Percentiles rank a stretch among this genome's conserved stretches.
Evolutionary conservation across 2,113 vertebrate species (phyloP).

Genomic region (Archocentrus centrarchus): DNA sequence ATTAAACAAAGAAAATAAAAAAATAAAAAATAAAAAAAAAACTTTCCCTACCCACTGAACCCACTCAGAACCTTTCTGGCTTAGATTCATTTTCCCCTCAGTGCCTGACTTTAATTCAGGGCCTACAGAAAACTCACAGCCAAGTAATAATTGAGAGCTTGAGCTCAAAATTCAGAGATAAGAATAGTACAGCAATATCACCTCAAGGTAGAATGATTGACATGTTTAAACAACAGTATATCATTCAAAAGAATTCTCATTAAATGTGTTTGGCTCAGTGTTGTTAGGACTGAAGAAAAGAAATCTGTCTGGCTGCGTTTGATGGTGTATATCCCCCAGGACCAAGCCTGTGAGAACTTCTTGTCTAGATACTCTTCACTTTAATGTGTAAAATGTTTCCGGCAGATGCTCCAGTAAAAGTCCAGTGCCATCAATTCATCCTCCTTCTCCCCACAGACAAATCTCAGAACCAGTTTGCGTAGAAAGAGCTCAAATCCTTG

Average conservation of each 20-base stretch:
- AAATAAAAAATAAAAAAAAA: slow-evolving; percentile 12
- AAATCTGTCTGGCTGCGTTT: slow-evolving; percentile 56
- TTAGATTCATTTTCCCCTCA: slow-evolving; percentile 38
- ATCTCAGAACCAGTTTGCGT: slow-evolving; percentile 59
- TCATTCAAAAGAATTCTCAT: slow-evolving; percentile 48
- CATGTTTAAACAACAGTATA: slow-evolving; percentile 56
- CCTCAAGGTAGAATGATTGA: slow-evolving; percentile 49
- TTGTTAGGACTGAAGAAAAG: slow-evolving; percentile 46
- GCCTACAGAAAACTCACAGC: slow-evolving; percentile 9
- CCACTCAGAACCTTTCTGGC: slow-evolving; percentile 51
- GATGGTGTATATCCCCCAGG: slow-evolving; percentile 58
- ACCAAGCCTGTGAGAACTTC: slow-evolving; percentile 52
- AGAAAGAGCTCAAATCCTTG: slow-evolving; percentile 70
- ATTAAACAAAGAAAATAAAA: slow-evolving; percentile 5
- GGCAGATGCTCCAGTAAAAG: slow-evolving; percentile 67
- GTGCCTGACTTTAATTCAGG: slow-evolving; percentile 42
- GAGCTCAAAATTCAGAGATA: slow-evolving; percentile 20
- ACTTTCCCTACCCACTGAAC: slow-evolving; percentile 51
- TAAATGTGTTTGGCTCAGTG: slow-evolving; percentile 52
- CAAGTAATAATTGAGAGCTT: slow-evolving; percentile 32
- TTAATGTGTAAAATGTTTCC: slow-evolving; percentile 78
- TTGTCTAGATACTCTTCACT: slow-evolving; percentile 70
- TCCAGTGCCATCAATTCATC: slow-evolving; percentile 57
- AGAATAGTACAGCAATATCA: slow-evolving; percentile 26
- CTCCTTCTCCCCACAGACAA: slow-evolving; percentile 54